Evolutionary conservation across 2,797 vertebrate genomes (phyloP), one percentile per base, ranked within the genome.

Genomic region (Antennarius maculatus): DNA sequence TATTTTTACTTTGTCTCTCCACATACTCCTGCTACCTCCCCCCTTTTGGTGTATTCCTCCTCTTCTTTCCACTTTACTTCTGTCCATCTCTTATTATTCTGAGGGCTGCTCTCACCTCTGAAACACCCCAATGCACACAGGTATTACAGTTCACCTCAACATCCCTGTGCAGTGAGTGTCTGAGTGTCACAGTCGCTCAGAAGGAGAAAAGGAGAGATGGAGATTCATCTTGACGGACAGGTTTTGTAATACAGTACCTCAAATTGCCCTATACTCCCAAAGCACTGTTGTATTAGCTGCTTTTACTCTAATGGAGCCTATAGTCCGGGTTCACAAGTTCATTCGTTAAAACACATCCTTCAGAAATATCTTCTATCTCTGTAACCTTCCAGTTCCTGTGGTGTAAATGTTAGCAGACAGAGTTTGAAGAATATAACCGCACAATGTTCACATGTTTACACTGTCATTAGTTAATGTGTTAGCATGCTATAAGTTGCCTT

Each of bases 121-220:
- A 87, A 89, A 88, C 83, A 84, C 82, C 75, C 68, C 80, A 79
- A 72, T 89, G 91, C 89, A 88, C 90, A 89, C 76, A 76, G 75
- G 86, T 81, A 90, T 89, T 89, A 90, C 75, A 70, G 65, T 74
- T 82, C 85, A 79, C 66, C 74, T 80, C 66, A 58, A 76, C 81
- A 76, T 43, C 55, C 39, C 31, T 7, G 6, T 28, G 54, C 49
- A 66, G 39, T 45, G 41, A 66, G 34, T 34, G 45, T 14, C 49
- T 50, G 56, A 52, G 69, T 66, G 63, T 55, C 61, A 27, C 34
- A 55, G 55, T 65, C 47, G 46, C 45, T 69, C 37, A 48, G 46
- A 52, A 15, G 65, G 49, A 45, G 48, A 51, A 53, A 16, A 27
- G 47, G 54, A 50, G 62, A 66, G 68, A 83, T 77, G 59, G 69